Evolutionary conservation across 2,888 invertebrate genomes (phyloP), one percentile per base, ranked within the genome.

Genomic region (Mythimna loreyi): DNA sequence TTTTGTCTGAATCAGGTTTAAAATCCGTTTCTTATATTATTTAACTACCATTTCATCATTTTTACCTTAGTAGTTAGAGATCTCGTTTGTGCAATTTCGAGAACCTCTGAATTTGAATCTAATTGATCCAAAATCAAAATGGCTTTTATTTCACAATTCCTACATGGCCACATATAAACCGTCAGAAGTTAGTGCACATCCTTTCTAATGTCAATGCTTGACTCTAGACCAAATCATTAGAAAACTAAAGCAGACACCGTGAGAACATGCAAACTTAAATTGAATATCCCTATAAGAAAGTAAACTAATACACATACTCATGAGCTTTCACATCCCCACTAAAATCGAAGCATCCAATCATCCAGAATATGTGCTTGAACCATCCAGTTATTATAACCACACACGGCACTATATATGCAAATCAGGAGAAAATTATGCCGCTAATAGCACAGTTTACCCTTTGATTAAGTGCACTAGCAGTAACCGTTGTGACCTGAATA

Each of bases 351-450:
- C 62, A 50, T 57, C 81, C 62, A 68, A 81, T 78, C 71, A 56
- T 81, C 78, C 81, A 72, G 81, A 81, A 67, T 33, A 63, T 78
- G 52, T 59, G 67, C 77, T 81, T 84, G 78, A 45, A 66, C 81
- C 75, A 73, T 50, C 57, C 30, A 77, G 71, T 80, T 81, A 82
- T 78, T 80, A 83, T 72, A 85, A 80, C 79, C 82, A 84, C 80
- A 80, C 68, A 82, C 74, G 82, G 62, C 64, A 78, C 81, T 81
- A 86, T 88, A 84, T 89, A 92, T 92, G 92, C 86, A 90, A 92
- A 92, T 92, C 81, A 85, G 85, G 91, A 87, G 92, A 92, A 92
- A 92, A 91, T 91, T 79, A 86, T 85, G 80, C 76, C 81, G 84
- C 85, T 88, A 89, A 90, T 90, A 86, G 70, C 67, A 75, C 82